A percentile compares a stretch with the other conserved stretches of the same genome.
phyloP scores from a whole-genome alignment of 2,797 vertebrate species.

The Chloroceryle inda region DNA sequence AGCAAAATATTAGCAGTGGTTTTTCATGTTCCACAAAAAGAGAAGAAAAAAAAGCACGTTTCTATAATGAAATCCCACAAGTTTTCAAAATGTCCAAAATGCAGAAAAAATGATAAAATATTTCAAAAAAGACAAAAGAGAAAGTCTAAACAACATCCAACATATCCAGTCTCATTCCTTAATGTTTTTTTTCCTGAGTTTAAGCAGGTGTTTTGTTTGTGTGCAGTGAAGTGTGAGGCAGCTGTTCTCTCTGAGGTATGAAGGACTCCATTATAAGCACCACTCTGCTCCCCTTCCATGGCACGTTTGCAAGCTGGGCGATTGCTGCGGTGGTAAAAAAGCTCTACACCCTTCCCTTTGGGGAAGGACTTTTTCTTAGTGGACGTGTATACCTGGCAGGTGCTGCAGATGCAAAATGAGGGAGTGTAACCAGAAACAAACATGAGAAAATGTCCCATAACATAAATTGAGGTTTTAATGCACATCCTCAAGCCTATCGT shows the following conservation, averaged over 20 bases:
- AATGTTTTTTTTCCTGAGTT: neutral
- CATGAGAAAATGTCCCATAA: accelerated
- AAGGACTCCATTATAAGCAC: conserved; percentile 33
- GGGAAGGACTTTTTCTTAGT: neutral
- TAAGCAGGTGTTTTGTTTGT: conserved; percentile 63
- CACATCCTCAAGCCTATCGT: neutral
- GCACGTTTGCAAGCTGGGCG: neutral
- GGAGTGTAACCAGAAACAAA: neutral
- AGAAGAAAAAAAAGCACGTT: neutral
- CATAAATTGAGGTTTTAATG: neutral
- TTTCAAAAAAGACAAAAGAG: neutral
- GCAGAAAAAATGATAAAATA: neutral
- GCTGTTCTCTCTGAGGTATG: conserved; percentile 31
- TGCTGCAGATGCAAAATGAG: neutral
- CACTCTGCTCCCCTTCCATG: neutral
- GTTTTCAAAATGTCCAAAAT: neutral
- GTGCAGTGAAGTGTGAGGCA: conserved; percentile 56
- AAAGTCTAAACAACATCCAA: neutral
- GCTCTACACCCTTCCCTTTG: neutral
- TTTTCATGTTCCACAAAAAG: neutral
- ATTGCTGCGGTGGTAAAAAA: accelerated
- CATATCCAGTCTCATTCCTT: neutral
- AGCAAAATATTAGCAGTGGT: neutral
- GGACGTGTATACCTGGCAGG: neutral
- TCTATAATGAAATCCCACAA: accelerated